Evolutionary conservation across 2,888 invertebrate genomes (phyloP), one percentile per base, ranked within the genome.

Genomic region (Coleophora deauratella): DNA sequence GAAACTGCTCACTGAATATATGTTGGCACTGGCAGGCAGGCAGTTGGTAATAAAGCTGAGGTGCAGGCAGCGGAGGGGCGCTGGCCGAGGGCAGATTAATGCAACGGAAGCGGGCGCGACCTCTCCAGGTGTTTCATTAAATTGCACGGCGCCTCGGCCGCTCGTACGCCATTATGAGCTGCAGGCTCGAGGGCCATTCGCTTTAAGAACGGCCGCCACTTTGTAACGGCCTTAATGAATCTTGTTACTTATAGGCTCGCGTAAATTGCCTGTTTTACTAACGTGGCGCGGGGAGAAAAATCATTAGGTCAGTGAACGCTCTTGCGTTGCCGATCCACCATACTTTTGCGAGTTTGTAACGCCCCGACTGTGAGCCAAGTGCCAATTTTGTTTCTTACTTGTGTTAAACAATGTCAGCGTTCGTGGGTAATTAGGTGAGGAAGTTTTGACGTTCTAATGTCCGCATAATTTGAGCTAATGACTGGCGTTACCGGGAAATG

Each of bases 81-180:
- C 39, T 45, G 38, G 44, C 48, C 50, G 53, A 59, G 62, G 62
- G 59, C 68, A 72, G 79, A 81, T 80, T 79, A 82, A 84, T 80
- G 80, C 81, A 80, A 67, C 77, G 78, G 75, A 78, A 79, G 76
- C 73, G 59, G 70, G 77, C 68, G 66, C 73, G 71, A 73, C 69
- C 78, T 80, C 81, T 82, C 77, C 82, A 84, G 84, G 84, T 84
- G 84, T 85, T 84, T 81, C 81, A 82, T 84, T 84, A 85, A 79
- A 82, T 73, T 61, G 79, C 69, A 74, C 72, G 75, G 77, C 79
- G 69, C 75, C 75, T 72, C 72, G 72, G 69, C 72, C 76, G 64
- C 65, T 75, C 76, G 72, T 72, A 76, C 73, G 73, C 75, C 77
- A 79, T 85, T 84, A 84, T 81, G 81, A 80, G 72, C 74, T 77